These are phyloP conservation scores for Spisula subtruncata DNA, from an alignment of 2,888 invertebrate species.

Conservation along the genomic window DNA sequence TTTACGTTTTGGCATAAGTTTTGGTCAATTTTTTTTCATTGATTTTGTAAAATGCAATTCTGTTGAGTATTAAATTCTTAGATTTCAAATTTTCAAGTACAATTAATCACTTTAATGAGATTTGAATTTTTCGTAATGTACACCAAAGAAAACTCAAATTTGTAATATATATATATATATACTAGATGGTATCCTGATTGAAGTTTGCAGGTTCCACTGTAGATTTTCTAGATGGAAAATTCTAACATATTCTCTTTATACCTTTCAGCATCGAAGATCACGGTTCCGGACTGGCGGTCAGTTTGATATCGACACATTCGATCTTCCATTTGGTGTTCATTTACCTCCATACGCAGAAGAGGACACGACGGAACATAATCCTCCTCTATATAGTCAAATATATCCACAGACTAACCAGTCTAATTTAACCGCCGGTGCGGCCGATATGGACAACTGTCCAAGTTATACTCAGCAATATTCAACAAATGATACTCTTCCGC, in stretches of 20 bases:
- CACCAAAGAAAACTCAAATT: too few species aligned
- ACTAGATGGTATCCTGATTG: too few species aligned
- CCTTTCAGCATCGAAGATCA: constrained; percentile 58
- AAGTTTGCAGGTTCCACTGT: too few species aligned
- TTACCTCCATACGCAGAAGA: constrained; percentile 79
- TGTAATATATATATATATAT: too few species aligned
- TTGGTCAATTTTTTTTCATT: too few species aligned
- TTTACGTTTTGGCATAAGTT: background rate
- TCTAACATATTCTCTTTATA: background rate
- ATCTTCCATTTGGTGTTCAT: constrained; percentile 80
- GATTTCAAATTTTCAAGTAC: too few species aligned
- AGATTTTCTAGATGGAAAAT: too few species aligned
- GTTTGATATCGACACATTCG: constrained; percentile 78
- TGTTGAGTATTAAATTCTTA: background rate
- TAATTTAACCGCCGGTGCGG: constrained; percentile 33
- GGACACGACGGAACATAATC: constrained; percentile 77
- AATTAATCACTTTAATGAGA: too few species aligned
- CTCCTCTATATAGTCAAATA: constrained; percentile 78
- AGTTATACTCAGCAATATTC: constrained; percentile 37
- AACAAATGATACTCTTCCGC: background rate
- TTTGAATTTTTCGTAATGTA: too few species aligned
- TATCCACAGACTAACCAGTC: constrained; percentile 61
- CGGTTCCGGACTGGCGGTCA: constrained; percentile 57
- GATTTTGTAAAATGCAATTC: too few species aligned
- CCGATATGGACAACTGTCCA: constrained; percentile 18